phyloP scores from a whole-genome alignment of 2,113 vertebrate species.

The Mirounga angustirostris region DNA sequence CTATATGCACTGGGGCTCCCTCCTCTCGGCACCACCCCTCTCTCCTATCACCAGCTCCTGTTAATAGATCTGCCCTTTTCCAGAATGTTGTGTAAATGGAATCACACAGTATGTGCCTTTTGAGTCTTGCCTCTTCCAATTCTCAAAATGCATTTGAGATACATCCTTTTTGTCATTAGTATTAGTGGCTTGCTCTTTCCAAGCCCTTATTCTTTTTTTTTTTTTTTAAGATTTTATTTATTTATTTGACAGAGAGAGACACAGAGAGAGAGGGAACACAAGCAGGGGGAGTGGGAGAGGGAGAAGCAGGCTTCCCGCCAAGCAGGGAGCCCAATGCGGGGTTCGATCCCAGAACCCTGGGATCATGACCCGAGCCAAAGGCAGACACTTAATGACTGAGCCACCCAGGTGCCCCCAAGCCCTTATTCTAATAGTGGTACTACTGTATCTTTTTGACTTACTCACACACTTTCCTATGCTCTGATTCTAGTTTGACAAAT shows the following conservation, averaged over 20 bases:
- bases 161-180: not conserved
- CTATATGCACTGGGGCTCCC: not conserved
- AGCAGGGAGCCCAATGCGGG: no score
- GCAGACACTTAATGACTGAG: no score
- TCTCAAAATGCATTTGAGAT: not conserved
- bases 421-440: not conserved
- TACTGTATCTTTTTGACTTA: not conserved
- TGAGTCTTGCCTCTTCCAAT: not conserved
- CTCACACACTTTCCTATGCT: not conserved
- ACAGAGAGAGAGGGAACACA: no score
- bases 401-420: not conserved
- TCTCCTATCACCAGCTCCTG: not conserved
- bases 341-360: no score
- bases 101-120: not conserved
- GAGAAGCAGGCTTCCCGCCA: no score
- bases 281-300: no score
- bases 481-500: conserved; percentile 23
- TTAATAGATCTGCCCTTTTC: not conserved
- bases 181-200: not conserved
- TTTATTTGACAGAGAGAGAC: no score
- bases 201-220: not conserved
- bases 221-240: no score
- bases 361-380: no score
- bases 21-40: not conserved
- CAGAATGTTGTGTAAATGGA: not conserved